phyloP scores from a whole-genome alignment of 2,797 vertebrate genomes.

The Trachops cirrhosus region DNA sequence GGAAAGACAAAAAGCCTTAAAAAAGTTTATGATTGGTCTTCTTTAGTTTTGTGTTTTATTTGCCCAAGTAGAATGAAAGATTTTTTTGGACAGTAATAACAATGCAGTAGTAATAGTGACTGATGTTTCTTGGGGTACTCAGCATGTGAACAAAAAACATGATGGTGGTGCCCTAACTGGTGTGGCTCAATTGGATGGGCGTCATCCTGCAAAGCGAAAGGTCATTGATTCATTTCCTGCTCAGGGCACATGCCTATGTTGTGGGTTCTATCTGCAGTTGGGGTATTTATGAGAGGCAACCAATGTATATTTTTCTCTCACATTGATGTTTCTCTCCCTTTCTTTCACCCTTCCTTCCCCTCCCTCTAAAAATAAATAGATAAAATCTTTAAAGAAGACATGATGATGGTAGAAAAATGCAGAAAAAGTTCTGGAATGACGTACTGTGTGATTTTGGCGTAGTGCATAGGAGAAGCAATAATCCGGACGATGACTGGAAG shows the following conservation, averaged over 20 bases:
- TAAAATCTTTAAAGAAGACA: background rate
- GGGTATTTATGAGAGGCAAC: background rate
- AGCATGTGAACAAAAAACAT: background rate
- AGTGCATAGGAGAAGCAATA: background rate
- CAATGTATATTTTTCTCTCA: background rate
- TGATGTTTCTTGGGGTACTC: background rate
- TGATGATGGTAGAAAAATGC: background rate
- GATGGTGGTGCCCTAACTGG: background rate
- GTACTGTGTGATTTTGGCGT: background rate
- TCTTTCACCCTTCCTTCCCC: background rate
- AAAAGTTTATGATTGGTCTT: background rate
- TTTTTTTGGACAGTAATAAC: background rate
- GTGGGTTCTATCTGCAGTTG: background rate
- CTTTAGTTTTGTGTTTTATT: conserved; percentile 20
- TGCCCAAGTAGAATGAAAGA: background rate
- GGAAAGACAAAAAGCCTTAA: background rate
- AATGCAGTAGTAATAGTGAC: background rate
- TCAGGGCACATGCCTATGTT: background rate
- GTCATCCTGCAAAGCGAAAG: background rate
- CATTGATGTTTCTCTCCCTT: background rate
- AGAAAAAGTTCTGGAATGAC: background rate
- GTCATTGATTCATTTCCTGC: background rate
- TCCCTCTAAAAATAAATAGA: background rate
- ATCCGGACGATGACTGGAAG: background rate
- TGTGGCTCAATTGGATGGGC: background rate